Base-by-base conservation (phyloP, 2,797 vertebrate genomes). In the Agapornis canus region DNA sequence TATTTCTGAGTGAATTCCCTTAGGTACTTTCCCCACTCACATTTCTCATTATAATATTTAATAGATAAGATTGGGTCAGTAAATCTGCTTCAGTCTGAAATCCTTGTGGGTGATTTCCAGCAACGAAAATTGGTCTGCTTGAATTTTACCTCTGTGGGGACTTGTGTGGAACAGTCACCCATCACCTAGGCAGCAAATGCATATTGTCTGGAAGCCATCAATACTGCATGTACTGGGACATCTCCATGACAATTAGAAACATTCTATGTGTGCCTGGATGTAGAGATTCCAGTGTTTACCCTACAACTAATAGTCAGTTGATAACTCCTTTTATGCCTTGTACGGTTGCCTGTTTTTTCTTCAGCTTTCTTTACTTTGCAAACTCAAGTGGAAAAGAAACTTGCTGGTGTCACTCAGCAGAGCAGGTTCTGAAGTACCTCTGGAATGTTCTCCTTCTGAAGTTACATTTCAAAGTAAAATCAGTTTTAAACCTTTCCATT, bases 381-480 rank as follows among this genome's bases (percentile, higher is more conserved):
- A 39, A 64, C 61, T 70, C 18, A 60, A 81, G 72, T 69, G 47
- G 49, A 52, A 73, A 85, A 85, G 68, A 70, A 95, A 59, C 72
- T 69, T 72, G 71, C 27, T 3, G 4, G n/a, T 86, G 73, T 90
- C 84, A 43, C 52, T 95, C 65, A 72, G 5, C 35, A 59, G 80
- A 70, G 59, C 27, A 59, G 69, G 54, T 61, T 72, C 52, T 81
- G 71, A 40, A 78, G 69, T 52, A 57, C 40, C 61, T 48, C 52
- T 87, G 86, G 72, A 85, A 73, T 87, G 43, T 79, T 90, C 51
- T 6, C 81, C 90, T 90, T 89, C 69, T 75, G 82, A 89, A 94
- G 79, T 81, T 54, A 37, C 49, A 22, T 65, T 92, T 96, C 92
- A 95, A 94, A 85, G 90, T 80, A n/a, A 77, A 94, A 81, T 78